These are phyloP conservation scores for Parasteatoda tepidariorum DNA, from an alignment of 1,140 invertebrate species.

Conservation along the genomic window DNA sequence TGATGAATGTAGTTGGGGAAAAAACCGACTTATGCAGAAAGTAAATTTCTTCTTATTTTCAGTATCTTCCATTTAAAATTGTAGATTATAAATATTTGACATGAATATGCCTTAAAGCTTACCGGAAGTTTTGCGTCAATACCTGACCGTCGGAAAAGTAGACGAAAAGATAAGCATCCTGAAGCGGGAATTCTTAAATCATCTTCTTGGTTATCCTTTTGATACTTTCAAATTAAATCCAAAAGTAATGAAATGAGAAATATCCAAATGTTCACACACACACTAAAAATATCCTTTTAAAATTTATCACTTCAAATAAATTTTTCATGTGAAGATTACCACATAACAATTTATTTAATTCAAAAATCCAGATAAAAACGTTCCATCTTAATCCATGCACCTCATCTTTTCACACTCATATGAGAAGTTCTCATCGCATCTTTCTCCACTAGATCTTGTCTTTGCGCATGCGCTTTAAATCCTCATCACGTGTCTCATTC, in stretches of 20 bases:
- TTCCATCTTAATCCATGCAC: background rate
- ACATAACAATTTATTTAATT: background rate
- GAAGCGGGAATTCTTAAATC: background rate
- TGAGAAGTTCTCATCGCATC: constrained; percentile 17
- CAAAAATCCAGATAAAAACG: background rate
- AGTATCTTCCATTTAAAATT: too few species aligned
- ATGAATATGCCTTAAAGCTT: constrained; percentile 4
- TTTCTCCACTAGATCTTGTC: background rate
- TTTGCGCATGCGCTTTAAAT: constrained; percentile 29
- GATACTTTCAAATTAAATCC: background rate
- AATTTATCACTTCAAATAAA: background rate
- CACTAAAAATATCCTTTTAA: background rate
- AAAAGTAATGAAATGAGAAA: background rate
- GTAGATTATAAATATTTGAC: too few species aligned
- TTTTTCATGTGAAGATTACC: background rate
- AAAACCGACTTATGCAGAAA: too few species aligned
- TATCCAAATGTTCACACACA: background rate
- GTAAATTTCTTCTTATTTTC: too few species aligned
- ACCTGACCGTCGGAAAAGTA: constrained; percentile 40
- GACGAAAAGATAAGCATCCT: constrained; percentile 40
- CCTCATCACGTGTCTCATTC: constrained; percentile 38
- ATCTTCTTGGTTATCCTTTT: constrained; percentile 20
- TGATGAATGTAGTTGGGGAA: too few species aligned
- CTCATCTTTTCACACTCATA: constrained; percentile 10
- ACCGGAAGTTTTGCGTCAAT: constrained; percentile 45